Evolutionary conservation across 1,140 invertebrate species (phyloP).

Genomic region (Anastatus disparis): DNA sequence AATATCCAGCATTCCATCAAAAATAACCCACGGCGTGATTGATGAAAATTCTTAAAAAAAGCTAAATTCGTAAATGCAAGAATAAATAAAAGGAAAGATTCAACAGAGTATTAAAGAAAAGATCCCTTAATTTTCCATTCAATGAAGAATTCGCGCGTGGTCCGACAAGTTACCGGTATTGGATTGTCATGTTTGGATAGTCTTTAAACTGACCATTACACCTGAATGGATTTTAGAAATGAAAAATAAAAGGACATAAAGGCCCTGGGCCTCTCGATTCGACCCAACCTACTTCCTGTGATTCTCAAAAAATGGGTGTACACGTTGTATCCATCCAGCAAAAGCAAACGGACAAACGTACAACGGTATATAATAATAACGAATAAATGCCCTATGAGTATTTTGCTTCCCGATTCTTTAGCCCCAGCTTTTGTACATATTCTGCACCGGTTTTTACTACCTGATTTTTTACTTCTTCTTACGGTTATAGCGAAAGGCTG

Average conservation of each 20-base stretch:
- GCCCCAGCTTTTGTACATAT: not conserved
- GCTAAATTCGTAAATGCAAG: too few species aligned
- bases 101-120: slow-evolving; percentile 7
- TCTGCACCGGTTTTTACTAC: slow-evolving; percentile 39
- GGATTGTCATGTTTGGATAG: slow-evolving; percentile 59
- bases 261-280: slow-evolving; percentile 60
- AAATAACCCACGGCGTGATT: too few species aligned
- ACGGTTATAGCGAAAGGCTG: slow-evolving; percentile 11
- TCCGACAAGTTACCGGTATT: slow-evolving; percentile 43
- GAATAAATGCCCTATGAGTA: slow-evolving; percentile 49
- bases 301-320: slow-evolving; percentile 48
- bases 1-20: too few species aligned
- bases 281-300: slow-evolving; percentile 65
- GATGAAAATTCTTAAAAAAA: too few species aligned
- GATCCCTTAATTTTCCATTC: not conserved
- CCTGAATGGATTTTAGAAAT: slow-evolving; percentile 59
- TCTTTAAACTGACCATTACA: slow-evolving; percentile 67
- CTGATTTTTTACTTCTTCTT: slow-evolving; percentile 31
- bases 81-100: too few species aligned
- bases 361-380: slow-evolving; percentile 53
- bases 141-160: not conserved
- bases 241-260: slow-evolving; percentile 58
- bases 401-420: slow-evolving; percentile 29
- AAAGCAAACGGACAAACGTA: slow-evolving; percentile 40
- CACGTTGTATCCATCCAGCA: slow-evolving; percentile 3